A percentile compares a stretch with the other conserved stretches of the same genome.
Conservation (phyloP, 2,797 vertebrate species). For the Sebastiscus albofasciatus region DNA sequence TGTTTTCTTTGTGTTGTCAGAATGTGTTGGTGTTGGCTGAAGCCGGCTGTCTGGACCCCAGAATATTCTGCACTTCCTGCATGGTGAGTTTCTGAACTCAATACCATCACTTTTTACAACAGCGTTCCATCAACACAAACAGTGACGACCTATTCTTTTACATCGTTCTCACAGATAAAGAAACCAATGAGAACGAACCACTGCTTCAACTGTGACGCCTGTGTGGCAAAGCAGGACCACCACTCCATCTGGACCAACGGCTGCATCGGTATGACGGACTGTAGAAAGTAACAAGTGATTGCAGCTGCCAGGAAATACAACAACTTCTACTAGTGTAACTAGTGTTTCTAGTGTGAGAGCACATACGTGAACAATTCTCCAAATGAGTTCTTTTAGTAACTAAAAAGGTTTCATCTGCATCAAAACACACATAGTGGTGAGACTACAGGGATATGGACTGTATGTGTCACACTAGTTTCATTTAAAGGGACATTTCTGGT, state of each 20-base stretch:
- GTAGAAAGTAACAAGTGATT: neutral
- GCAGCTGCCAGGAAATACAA: neutral
- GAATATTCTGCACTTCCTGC: conserved; percentile 94
- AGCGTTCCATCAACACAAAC: neutral
- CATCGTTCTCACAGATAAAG: conserved; percentile 82
- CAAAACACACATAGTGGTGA: neutral
- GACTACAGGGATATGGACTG: too few species aligned
- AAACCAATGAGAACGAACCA: conserved; percentile 91
- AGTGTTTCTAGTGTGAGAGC: neutral
- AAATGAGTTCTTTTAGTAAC: neutral
- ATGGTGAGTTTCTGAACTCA: conserved; percentile 85
- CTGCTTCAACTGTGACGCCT: conserved; percentile 89
- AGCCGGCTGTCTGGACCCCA: conserved; percentile 91
- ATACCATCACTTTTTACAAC: neutral
- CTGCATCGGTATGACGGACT: conserved; percentile 84
- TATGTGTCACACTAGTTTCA: neutral
- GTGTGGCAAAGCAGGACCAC: conserved; percentile 94
- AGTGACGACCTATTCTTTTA: neutral
- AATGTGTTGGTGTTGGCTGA: conserved; percentile 92
- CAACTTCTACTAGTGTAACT: neutral
- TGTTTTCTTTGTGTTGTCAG: conserved; percentile 73
- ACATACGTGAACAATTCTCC: neutral
- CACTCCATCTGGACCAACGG: conserved; percentile 93
- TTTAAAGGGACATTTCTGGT: neutral
- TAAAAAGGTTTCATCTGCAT: neutral